These are phyloP conservation scores for Periophthalmus modestus DNA, from an alignment of 2,113 vertebrate species.

Conservation along the genomic window DNA sequence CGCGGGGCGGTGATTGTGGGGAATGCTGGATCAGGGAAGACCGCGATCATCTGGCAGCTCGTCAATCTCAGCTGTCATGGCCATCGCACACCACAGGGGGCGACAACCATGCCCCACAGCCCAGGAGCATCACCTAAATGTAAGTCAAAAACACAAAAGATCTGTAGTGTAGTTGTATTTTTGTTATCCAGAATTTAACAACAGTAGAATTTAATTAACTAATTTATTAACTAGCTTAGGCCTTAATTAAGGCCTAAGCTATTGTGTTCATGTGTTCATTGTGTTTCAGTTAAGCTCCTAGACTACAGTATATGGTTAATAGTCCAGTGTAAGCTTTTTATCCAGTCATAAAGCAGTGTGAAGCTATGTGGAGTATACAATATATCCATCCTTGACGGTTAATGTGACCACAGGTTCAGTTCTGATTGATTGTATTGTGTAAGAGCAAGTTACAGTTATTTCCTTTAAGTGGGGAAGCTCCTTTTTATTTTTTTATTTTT, in stretches of 20 bases:
- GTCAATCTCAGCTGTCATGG: slow-evolving; percentile 96
- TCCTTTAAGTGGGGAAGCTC: not conserved
- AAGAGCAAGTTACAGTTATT: not conserved
- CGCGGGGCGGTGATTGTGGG: slow-evolving; percentile 87
- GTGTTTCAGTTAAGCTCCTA: too few species aligned
- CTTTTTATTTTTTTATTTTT: too few species aligned
- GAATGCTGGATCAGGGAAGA: slow-evolving; percentile 95
- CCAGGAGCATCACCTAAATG: slow-evolving; percentile 84
- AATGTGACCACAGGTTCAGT: not conserved
- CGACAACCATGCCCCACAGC: slow-evolving; percentile 81
- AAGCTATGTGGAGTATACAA: too few species aligned
- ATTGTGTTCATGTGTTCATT: too few species aligned
- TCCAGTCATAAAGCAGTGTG: too few species aligned
- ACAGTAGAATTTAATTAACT: too few species aligned
- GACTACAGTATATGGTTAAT: too few species aligned
- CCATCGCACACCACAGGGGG: slow-evolving; percentile 86
- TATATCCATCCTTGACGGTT: not conserved
- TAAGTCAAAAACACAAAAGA: slow-evolving; percentile 56
- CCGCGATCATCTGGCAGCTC: slow-evolving; percentile 89
- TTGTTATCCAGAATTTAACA: not conserved
- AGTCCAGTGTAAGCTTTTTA: too few species aligned
- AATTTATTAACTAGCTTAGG: too few species aligned
- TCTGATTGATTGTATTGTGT: not conserved
- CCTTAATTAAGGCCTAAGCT: too few species aligned
- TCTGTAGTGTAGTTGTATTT: not conserved